Evolutionary conservation across 2,888 invertebrate species (phyloP), one percentile per base, ranked within the genome.

Genomic region (Cartodere bifasciata): DNA sequence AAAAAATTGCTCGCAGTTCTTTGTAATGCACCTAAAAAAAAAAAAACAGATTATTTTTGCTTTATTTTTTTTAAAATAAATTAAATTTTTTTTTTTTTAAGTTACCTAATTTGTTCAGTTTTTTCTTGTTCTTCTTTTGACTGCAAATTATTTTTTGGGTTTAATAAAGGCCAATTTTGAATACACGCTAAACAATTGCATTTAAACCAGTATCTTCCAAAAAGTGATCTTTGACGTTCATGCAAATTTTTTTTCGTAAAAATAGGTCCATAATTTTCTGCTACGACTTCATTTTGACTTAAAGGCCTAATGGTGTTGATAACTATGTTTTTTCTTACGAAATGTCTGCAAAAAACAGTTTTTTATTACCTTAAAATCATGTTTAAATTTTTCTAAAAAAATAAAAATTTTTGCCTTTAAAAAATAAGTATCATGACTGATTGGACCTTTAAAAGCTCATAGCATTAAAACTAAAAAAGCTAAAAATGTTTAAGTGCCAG

Each of bases 211-310:
- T 86, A 86, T 9, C 85, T 68, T 9, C 75, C 76, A 2, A 68
- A 64, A 2, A 86, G 58, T 0, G 71, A 62, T 26, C 71, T 62
- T 50, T 75, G 76, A 3, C 87, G 65, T 27, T 74, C 70, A 13
- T 56, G 55, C 3, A 67, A 45, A 26, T 53, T 56, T 41, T 60
- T 62, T 37, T 73, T 67, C 0, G 68, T 70, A 50, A 82, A 86
- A 44, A 80, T 68, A 1, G 85, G 85, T 0, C 86, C 87, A 53
- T 88, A 88, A 60, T 86, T 86, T 49, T 87, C 87, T 0, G 78
- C 73, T 0, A 86, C 68, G n/a, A 70, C 50, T 23, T 80, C 77
- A 1, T 79, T 79, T 0, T 68, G 56, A 4, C 61, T 50, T 29
- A 85, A 56, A 0, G 81, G 76, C 3, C 79, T 68, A 0, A 68